Evolutionary conservation across 2,113 vertebrate species (phyloP), one percentile per base, ranked within the genome.

Genomic region (Melanocharis versteri): DNA sequence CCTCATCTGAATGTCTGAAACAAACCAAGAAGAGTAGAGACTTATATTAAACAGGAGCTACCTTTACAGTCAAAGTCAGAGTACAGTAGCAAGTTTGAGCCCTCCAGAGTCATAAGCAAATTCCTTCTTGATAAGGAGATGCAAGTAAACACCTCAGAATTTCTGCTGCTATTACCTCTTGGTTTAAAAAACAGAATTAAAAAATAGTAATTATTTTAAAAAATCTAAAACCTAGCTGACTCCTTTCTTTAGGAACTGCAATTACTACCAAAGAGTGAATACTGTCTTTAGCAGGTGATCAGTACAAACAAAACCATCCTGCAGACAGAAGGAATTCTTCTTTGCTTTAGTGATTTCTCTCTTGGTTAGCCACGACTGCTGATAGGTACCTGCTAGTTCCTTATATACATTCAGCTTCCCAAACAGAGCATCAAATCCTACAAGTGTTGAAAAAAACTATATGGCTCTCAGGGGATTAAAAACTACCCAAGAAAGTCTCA

Each of bases 321-420:
- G 85, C 40, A 75, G 23, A 70, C 23, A 81, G 69, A 89, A 96
- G 12, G 56, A 89, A 48, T 56, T 90, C 56, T 47, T 33, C 90
- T 95, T 95, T 83, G 82, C 72, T 95, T 97, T 66, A 95, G 91
- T 44, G 50, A 88, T 53, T 90, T 90, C 42, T 85, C 54, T 89
- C 88, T 78, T 56, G 33, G 47, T 87, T 89, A 82, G 82, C 91
- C 95, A 42, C 68, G 93, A 96, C 70, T 90, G 85, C 84, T 94
- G 82, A 96, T 72, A 87, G 88, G 56, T 93, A 92, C 91, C 95
- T 92, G 93, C 94, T 87, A 75, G 78, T 33, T 97, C 83, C 91
- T 90, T 68, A 96, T 57, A 28, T 37, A 86, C 68, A 95, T 94
- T 91, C 92, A 95, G 94, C 93, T 97, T 98, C 89, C 92, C 95